These are phyloP conservation scores for Zaprionus nigranus DNA, from an alignment of 1,140 invertebrate genomes.

Conservation along the genomic window DNA sequence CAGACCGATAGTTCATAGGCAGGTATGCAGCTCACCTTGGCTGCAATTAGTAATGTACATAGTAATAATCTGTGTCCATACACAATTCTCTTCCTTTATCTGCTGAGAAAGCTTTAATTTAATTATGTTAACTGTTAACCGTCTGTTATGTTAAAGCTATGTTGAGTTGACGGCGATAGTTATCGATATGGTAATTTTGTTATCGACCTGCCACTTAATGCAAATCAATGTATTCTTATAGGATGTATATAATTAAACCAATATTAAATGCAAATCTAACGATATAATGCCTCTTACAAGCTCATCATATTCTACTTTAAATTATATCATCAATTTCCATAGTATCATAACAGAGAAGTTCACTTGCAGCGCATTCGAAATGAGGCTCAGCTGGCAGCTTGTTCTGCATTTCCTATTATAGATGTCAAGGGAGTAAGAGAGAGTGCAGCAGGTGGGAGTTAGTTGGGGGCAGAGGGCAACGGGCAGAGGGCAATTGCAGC, in stretches of 20 bases:
- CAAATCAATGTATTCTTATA: too few species aligned
- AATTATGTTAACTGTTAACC: too few species aligned
- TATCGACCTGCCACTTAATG: too few species aligned
- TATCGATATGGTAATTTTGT: too few species aligned
- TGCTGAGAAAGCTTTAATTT: too few species aligned
- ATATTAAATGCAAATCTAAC: neutral
- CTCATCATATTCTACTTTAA: neutral
- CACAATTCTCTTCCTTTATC: too few species aligned
- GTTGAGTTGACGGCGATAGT: too few species aligned
- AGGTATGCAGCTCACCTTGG: neutral
- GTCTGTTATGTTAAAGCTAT: too few species aligned
- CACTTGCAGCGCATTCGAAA: slow-evolving; percentile 7
- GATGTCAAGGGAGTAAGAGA: neutral
- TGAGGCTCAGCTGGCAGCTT: neutral
- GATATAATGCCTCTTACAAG: neutral
- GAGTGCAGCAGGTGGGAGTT: neutral
- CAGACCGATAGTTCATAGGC: neutral
- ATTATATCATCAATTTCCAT: neutral
- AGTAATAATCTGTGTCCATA: neutral
- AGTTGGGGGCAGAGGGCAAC: neutral
- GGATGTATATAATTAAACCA: too few species aligned
- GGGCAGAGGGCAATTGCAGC: neutral
- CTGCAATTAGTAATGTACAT: neutral
- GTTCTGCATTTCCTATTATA: neutral
- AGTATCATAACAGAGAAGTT: neutral